These are phyloP conservation scores for Picus viridis DNA, from an alignment of 2,797 vertebrate species.

Conservation along the genomic window DNA sequence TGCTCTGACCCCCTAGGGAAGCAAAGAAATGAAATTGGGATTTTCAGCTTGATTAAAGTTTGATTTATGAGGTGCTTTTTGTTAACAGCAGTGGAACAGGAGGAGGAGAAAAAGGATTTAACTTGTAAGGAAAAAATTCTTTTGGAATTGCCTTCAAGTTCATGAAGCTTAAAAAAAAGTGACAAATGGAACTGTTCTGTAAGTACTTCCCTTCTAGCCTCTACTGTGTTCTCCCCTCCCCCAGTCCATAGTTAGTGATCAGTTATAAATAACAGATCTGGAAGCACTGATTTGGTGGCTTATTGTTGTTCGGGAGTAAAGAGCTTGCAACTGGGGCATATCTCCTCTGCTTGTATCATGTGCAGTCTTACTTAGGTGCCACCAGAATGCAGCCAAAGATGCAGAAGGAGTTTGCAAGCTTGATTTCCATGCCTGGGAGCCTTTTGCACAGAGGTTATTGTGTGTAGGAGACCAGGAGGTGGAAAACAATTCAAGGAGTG, in stretches of 20 bases:
- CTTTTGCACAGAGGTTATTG: not conserved
- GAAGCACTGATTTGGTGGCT: not conserved
- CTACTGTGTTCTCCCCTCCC: not conserved
- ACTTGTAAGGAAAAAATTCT: conserved; percentile 63
- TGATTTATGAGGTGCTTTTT: conserved; percentile 68
- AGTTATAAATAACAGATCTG: not conserved
- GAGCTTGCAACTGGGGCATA: not conserved
- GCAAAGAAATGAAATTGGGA: conserved; percentile 56
- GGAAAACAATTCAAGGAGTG: not conserved
- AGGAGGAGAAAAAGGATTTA: conserved; percentile 62
- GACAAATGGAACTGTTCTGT: conserved; percentile 13
- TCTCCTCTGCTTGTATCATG: not conserved
- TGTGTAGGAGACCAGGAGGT: not conserved
- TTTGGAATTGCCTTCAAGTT: conserved; percentile 67
- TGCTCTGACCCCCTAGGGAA: conserved; percentile 32
- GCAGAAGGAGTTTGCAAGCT: not conserved
- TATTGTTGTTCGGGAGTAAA: not conserved
- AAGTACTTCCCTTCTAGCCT: not conserved
- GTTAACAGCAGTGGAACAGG: conserved; percentile 58
- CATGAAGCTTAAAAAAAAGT: not conserved
- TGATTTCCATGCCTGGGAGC: not conserved
- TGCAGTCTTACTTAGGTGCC: not conserved
- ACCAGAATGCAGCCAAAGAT: not conserved
- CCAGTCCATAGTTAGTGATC: not conserved
- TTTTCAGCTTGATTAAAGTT: conserved; percentile 72